Base-by-base conservation (phyloP, 2,888 invertebrate genomes). In the Hymenopus coronatus region DNA sequence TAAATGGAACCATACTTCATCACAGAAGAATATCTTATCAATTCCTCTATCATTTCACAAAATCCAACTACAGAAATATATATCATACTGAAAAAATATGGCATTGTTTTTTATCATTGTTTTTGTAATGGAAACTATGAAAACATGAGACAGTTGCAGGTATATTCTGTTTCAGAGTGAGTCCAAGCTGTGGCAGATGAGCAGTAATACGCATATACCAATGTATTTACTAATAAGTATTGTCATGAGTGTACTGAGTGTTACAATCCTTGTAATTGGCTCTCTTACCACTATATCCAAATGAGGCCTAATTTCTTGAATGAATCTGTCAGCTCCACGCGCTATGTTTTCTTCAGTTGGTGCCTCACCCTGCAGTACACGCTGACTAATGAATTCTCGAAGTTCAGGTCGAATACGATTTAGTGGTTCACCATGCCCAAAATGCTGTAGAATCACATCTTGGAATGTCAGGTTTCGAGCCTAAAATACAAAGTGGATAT, bases 391-490 rank as follows among this genome's bases (percentile, higher is more conserved):
- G 92, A 95, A 95, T 82, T 93, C 92, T 88, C 93, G 93, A 54
- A 95, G 92, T 33, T 93, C 93, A 9, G 91, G 92, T 83, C 93
- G 93, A 83, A 95, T 92, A 84, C 93, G 93, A 89, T 93, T 93
- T 82, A 95, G 92, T 0, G 94, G 93, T 89, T 91, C 93, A 90
- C 91, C 93, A 92, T 91, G 92, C 89, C 93, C 94, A 89, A 93
- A 91, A 90, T 93, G 92, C 84, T 94, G 91, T 54, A 91, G 91
- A 89, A 93, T 91, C 84, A 94, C 89, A 91, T 94, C 93, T 27
- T 92, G 91, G 89, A 94, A 93, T 25, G 93, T 93, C 89, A 94
- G 90, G 88, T 92, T 92, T 83, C 92, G 91, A 4, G 93, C 92
- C 91, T 84, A 90, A 89, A 90, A 90, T 87, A 84, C 40, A 88